Conservation (phyloP, 1,140 invertebrate species). For the Trinorchestia longiramus region DNA sequence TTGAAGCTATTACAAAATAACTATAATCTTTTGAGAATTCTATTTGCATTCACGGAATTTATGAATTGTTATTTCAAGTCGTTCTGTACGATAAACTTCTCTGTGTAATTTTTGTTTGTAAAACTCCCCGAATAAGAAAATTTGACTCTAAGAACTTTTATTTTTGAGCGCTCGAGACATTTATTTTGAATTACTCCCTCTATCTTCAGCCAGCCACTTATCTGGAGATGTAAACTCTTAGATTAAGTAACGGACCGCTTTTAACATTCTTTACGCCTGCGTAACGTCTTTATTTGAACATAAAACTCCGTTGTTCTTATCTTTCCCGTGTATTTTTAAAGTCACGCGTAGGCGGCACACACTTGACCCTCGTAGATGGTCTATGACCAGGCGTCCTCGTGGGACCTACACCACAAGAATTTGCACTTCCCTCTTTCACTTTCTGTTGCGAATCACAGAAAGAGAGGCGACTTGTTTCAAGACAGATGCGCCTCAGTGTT, state of each 20-base stretch:
- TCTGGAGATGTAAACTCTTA: background rate
- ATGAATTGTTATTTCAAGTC: too few relatives aligned
- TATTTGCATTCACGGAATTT: too few relatives aligned
- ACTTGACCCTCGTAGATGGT: conserved; percentile 10
- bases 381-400: background rate
- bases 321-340: background rate
- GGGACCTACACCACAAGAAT: background rate
- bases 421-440: background rate
- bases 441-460: background rate
- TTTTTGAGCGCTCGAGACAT: background rate
- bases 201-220: background rate
- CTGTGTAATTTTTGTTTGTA: too few relatives aligned
- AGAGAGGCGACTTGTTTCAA: too few relatives aligned
- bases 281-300: background rate
- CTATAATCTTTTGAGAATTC: too few relatives aligned
- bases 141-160: too few relatives aligned
- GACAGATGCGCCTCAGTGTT: too few relatives aligned
- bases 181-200: background rate
- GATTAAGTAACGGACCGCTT: background rate
- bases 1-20: too few relatives aligned
- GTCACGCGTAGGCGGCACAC: background rate
- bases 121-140: too few relatives aligned
- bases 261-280: conserved; percentile 21
- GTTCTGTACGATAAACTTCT: too few relatives aligned
- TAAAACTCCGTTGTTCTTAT: conserved; percentile 9